Evolutionary conservation across 2,113 vertebrate species (phyloP).

Genomic region (Tinamus guttatus): DNA sequence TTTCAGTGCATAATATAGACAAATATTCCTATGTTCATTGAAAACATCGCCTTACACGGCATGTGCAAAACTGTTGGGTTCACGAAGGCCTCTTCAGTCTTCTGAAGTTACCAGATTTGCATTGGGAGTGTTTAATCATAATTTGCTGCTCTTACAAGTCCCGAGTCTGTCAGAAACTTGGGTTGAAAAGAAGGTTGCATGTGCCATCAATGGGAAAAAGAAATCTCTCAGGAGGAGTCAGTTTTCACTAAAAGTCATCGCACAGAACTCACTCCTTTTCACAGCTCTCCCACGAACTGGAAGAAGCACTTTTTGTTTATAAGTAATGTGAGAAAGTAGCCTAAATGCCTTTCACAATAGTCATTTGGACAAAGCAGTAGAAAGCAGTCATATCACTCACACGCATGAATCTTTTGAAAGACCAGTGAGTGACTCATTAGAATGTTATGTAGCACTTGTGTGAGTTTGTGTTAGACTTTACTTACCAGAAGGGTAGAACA

Average conservation of each 20-base stretch:
- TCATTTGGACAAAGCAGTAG: conserved; percentile 42
- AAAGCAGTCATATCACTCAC: conserved; percentile 45
- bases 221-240: background rate
- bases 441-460: conserved; percentile 8
- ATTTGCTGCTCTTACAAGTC: conserved; percentile 16
- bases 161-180: background rate
- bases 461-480: conserved; percentile 9
- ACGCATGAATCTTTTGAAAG: conserved; percentile 28
- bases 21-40: background rate
- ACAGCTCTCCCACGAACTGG: background rate
- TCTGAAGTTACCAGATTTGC: background rate
- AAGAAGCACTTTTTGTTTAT: conserved; percentile 39
- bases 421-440: conserved; percentile 12
- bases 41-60: background rate
- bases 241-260: background rate
- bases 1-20: background rate
- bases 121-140: background rate
- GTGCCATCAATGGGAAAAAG: background rate
- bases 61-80: background rate
- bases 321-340: conserved; percentile 58
- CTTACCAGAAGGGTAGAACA: background rate
- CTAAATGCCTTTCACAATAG: conserved; percentile 45
- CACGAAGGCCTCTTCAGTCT: background rate
- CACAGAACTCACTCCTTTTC: background rate
- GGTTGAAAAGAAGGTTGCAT: background rate